phyloP scores from a whole-genome alignment of 2,797 vertebrate genomes.

The Amniataba percoides region DNA sequence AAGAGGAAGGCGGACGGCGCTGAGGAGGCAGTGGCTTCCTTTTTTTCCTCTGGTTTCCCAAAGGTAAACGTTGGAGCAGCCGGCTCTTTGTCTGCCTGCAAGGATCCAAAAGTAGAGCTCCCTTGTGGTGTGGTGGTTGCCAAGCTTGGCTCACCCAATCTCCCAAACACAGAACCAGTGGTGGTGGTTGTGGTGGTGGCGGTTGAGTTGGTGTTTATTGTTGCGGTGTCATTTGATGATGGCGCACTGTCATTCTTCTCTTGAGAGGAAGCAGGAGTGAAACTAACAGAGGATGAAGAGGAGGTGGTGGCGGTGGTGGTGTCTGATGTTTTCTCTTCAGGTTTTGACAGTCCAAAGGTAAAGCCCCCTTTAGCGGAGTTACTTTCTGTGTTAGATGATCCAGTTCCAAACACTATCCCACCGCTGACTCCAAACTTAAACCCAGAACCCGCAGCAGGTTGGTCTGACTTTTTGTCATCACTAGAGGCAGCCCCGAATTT shows the following conservation, averaged over 20 bases:
- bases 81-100: constrained; percentile 79
- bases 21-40: constrained; percentile 66
- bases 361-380: constrained; percentile 81
- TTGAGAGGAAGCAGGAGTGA: constrained; percentile 74
- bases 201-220: constrained; percentile 40
- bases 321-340: constrained; percentile 81
- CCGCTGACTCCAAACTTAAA: constrained; percentile 87
- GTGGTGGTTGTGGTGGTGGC: constrained; percentile 39
- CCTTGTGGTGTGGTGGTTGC: constrained; percentile 49
- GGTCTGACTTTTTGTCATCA: constrained; percentile 86
- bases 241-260: constrained; percentile 63
- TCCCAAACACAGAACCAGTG: constrained; percentile 72
- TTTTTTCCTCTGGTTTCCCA: constrained; percentile 90
- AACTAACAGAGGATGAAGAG: constrained; percentile 67
- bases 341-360: constrained; percentile 86
- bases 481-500: constrained; percentile 87
- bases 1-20: constrained; percentile 82
- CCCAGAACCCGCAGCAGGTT: constrained; percentile 71
- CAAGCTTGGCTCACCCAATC: constrained; percentile 48
- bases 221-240: constrained; percentile 53
- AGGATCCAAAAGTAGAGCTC: constrained; percentile 74
- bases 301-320: constrained; percentile 31
- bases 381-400: constrained; percentile 82
- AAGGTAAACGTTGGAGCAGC: constrained; percentile 85
- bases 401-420: constrained; percentile 71